Base-by-base conservation (phyloP, 2,888 invertebrate genomes). In the Athalia cordata region DNA sequence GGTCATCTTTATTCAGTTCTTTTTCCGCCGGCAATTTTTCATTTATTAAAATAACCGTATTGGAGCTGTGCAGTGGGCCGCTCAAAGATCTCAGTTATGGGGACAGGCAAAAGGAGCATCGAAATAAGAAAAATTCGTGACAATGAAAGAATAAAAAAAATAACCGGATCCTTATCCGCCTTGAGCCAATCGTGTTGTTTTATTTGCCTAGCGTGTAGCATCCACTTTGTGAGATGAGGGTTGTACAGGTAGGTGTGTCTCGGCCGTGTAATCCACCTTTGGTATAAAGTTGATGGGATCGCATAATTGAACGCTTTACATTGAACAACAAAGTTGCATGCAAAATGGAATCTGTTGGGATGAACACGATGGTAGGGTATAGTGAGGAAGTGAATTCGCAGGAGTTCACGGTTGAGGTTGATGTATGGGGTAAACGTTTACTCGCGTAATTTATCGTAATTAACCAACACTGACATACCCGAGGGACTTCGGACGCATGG, bases 291-390 rank as follows among this genome's bases (percentile, higher is more conserved):
- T 43, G 11, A 29, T n/a, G 55, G 11, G 57, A 47, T n/a, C 3
- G 59, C 6, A 43, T 15, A 72, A 72, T 72, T 49, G 9, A 57
- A 72, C 59, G 13, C 29, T 29, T 29, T 29, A 29, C 29, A 29
- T 59, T 72, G 59, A 45, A 59, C 72, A 72, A 72, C 72, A 72
- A 72, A 59, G 72, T 72, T 72, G 72, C 72, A 59, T 4, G 6
- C 29, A 52, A 43, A 11, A 70, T n/a, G 15, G n/a, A 7, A 29
- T 43, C n/a, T 50, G 9, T 8, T 8, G 3, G 50, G 43, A 43
- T 45, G 45, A 0, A 7, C 47, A 13, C 9, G 11, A 52, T 7
- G 29, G 55, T n/a, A n/a, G n/a, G n/a, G n/a, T 7, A 43, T 29
- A 55, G 43, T 9, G 55, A n/a, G 11, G n/a, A 55, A n/a, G 7